These are phyloP conservation scores for Synergus umbraculus DNA, from an alignment of 2,888 invertebrate species.

Conservation along the genomic window DNA sequence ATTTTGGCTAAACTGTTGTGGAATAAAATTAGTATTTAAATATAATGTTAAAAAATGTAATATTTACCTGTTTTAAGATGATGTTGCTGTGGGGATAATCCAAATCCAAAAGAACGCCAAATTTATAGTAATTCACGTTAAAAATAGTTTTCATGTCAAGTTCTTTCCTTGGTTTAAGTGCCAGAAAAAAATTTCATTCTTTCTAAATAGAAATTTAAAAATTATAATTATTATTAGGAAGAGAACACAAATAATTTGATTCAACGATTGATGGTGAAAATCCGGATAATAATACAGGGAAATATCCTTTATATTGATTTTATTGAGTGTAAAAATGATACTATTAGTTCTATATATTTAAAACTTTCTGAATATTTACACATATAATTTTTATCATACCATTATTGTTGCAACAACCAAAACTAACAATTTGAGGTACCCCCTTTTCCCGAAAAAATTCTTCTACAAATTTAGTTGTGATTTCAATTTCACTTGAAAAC, in stretches of 20 bases:
- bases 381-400: slow-evolving; percentile 44
- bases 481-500: background rate
- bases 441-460: slow-evolving; percentile 55
- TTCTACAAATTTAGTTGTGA: slow-evolving; percentile 44
- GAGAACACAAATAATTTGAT: background rate
- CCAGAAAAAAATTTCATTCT: slow-evolving; percentile 47
- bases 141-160: slow-evolving; percentile 58
- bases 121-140: slow-evolving; percentile 62
- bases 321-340: no score
- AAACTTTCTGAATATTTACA: no score
- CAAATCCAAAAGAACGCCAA: slow-evolving; percentile 63
- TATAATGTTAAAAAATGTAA: background rate
- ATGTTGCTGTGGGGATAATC: slow-evolving; percentile 60
- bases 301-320: no score
- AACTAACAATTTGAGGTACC: slow-evolving; percentile 54
- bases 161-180: slow-evolving; percentile 41
- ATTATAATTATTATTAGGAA: background rate
- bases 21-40: background rate
- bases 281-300: no score
- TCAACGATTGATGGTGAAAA: no score
- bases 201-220: slow-evolving; percentile 45
- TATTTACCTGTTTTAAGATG: slow-evolving; percentile 61
- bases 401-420: slow-evolving; percentile 57
- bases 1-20: slow-evolving; percentile 55
- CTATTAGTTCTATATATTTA: no score